Percentiles rank a stretch among this genome's conserved stretches.
Evolutionary conservation across 2,113 vertebrate species (phyloP).

Genomic region (Passerina amoena): DNA sequence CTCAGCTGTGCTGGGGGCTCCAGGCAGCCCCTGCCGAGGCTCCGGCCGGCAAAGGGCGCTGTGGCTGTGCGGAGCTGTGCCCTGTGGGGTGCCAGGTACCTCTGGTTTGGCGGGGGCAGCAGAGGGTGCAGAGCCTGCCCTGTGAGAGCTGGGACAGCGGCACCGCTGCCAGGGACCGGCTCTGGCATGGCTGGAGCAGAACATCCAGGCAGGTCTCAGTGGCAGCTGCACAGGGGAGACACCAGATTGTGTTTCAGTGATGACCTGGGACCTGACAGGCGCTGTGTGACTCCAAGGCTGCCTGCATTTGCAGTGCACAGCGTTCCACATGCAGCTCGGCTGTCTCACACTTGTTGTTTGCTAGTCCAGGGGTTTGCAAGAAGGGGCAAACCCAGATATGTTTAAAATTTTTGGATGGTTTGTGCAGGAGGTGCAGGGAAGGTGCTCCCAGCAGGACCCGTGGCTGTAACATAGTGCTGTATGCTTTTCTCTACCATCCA

Average conservation of each 20-base stretch:
- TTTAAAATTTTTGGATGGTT: not conserved
- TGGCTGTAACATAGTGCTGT: accelerated
- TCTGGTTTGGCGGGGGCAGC: not conserved
- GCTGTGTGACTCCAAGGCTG: not conserved
- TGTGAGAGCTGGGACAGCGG: accelerated
- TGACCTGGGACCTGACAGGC: not conserved
- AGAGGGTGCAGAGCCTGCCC: not conserved
- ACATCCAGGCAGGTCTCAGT: not conserved
- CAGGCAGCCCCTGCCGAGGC: not conserved
- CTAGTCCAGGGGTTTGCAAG: not conserved
- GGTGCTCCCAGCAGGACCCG: not conserved
- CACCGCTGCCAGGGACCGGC: accelerated
- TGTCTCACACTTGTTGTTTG: not conserved
- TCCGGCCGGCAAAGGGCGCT: accelerated
- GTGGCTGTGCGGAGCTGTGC: accelerated
- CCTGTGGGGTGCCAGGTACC: not conserved
- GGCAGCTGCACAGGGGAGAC: not conserved
- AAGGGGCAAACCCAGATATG: not conserved
- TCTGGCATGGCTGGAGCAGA: not conserved
- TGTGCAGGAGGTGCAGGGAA: not conserved
- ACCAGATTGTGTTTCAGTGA: not conserved
- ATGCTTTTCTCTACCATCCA: not conserved
- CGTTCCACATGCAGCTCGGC: not conserved
- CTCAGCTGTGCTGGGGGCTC: not conserved
- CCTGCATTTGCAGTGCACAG: not conserved